These are phyloP conservation scores for Lagopus leucura DNA, from an alignment of 2,113 vertebrate genomes.

Conservation along the genomic window DNA sequence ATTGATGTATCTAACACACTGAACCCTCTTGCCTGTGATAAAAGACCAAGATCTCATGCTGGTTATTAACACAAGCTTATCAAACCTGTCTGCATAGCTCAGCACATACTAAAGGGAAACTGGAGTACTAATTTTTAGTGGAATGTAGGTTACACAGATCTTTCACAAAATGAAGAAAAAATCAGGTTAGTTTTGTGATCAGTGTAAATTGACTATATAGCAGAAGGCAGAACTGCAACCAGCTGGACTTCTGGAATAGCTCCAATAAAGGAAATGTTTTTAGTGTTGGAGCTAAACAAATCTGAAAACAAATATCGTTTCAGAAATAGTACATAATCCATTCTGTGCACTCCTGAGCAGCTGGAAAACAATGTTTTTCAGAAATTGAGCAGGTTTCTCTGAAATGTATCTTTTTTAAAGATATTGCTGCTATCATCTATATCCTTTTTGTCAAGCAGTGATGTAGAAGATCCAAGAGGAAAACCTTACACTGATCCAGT, in stretches of 20 bases:
- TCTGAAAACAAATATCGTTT: not conserved
- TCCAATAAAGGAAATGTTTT: not conserved
- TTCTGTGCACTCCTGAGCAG: not conserved
- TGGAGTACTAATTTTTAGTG: not conserved
- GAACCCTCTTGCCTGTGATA: not conserved
- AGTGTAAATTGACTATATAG: not conserved
- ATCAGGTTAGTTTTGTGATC: not conserved
- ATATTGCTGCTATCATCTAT: not conserved
- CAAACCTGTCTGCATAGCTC: not conserved
- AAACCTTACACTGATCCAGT: not conserved
- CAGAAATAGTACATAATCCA: not conserved
- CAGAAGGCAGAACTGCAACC: not conserved
- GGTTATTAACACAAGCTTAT: not conserved
- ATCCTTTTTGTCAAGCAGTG: not conserved
- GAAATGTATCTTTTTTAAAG: not conserved
- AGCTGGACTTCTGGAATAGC: not conserved
- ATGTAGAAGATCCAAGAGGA: not conserved
- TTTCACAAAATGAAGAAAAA: not conserved
- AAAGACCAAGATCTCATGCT: not conserved
- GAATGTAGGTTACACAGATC: not conserved
- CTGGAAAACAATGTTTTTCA: not conserved
- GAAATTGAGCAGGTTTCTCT: not conserved
- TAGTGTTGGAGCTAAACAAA: not conserved
- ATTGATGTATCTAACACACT: not conserved
- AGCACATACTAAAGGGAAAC: too few species aligned